Conservation (phyloP, 1,140 invertebrate genomes). For the Akabosia matsudoensis region DNA sequence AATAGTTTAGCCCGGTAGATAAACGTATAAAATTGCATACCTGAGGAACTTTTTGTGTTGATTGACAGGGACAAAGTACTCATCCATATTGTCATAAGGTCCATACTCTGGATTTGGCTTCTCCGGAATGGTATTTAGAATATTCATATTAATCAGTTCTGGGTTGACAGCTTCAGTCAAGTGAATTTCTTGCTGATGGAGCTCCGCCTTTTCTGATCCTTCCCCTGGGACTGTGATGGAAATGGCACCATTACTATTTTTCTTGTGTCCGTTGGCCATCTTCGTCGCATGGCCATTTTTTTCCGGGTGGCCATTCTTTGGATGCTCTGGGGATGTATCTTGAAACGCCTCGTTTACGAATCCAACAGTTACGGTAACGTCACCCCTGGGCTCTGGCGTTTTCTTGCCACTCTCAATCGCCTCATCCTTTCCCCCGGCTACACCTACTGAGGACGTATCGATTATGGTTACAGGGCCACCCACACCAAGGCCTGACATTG, state of each 20-base stretch:
- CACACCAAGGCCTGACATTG: background rate
- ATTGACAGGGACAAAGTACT: constrained; percentile 79
- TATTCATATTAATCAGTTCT: constrained; percentile 72
- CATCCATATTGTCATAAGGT: constrained; percentile 63
- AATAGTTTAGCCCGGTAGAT: too few species aligned
- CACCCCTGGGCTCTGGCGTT: background rate
- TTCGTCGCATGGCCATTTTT: background rate
- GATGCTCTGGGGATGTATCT: background rate
- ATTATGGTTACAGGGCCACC: background rate
- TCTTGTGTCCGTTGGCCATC: background rate
- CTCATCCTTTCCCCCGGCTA: background rate
- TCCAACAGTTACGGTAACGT: constrained; percentile 1
- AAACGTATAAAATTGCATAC: constrained; percentile 53
- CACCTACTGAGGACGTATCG: background rate
- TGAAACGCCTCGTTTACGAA: constrained; percentile 8
- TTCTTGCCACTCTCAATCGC: too few species aligned
- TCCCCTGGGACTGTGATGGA: background rate
- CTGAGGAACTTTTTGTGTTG: constrained; percentile 78
- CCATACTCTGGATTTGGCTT: constrained; percentile 63
- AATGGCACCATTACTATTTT: background rate
- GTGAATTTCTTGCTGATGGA: constrained; percentile 48
- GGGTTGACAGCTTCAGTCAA: constrained; percentile 71
- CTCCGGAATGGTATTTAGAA: constrained; percentile 53
- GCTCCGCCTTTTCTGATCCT: constrained; percentile 47
- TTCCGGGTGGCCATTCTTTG: background rate